These are phyloP conservation scores for Poeciliopsis paucimaculata DNA, from an alignment of 2,797 vertebrate genomes.

Conservation along the genomic window DNA sequence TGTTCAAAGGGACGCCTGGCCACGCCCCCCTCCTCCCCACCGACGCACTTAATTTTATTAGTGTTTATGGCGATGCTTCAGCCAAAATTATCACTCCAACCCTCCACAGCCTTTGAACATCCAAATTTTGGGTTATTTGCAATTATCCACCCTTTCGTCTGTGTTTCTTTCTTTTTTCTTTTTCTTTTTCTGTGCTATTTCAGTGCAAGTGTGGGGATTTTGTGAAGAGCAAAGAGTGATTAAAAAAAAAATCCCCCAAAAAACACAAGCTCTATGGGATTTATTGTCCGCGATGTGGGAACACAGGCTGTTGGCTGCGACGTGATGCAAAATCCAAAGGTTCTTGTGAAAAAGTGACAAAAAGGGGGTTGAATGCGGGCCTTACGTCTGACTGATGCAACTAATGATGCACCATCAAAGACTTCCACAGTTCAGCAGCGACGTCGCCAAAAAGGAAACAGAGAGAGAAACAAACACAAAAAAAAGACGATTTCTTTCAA, in stretches of 20 bases:
- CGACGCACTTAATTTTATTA: conserved; percentile 97
- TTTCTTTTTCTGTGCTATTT: conserved; percentile 54
- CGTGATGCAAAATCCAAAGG: conserved; percentile 63
- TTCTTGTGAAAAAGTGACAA: conserved; percentile 42
- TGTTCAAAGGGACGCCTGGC: conserved; percentile 89
- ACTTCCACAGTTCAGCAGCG: conserved; percentile 21
- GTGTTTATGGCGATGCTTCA: conserved; percentile 90
- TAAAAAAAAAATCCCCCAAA: neutral
- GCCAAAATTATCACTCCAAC: conserved; percentile 79
- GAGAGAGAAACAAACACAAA: conserved; percentile 6
- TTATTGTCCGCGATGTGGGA: conserved; percentile 60
- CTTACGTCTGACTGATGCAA: conserved; percentile 53
- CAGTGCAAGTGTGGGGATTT: conserved; percentile 58
- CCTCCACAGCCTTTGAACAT: conserved; percentile 80
- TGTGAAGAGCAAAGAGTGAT: conserved; percentile 33
- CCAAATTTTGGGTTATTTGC: conserved; percentile 77
- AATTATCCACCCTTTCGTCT: conserved; percentile 74
- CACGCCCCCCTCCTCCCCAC: conserved; percentile 83
- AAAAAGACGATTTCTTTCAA: conserved; percentile 15
- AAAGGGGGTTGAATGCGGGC: conserved; percentile 18
- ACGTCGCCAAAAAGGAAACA: conserved; percentile 17
- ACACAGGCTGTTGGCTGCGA: conserved; percentile 41
- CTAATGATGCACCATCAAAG: conserved; percentile 58
- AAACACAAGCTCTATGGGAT: conserved; percentile 32
- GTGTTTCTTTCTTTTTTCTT: neutral